Percentiles rank a stretch among this genome's conserved stretches.
These are phyloP conservation scores for Todiramphus saurophagus DNA, from an alignment of 2,113 vertebrate genomes.

Conservation along the genomic window DNA sequence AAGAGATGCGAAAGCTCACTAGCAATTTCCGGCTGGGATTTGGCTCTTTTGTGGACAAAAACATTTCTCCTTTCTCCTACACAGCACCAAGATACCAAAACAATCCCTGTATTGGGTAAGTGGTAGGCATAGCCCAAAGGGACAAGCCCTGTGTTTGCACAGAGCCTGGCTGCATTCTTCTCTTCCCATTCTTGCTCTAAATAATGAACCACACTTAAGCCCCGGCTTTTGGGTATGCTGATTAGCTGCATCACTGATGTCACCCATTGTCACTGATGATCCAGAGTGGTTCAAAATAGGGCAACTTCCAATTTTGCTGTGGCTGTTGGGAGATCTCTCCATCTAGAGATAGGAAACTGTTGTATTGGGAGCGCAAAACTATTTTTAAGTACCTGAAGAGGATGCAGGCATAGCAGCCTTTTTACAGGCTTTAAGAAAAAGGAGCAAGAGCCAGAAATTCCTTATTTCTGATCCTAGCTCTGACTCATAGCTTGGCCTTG, in stretches of 20 bases:
- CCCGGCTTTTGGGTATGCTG: not conserved
- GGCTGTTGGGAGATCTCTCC: not conserved
- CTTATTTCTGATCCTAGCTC: conserved; percentile 20
- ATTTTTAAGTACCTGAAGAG: conserved; percentile 17
- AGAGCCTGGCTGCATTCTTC: not conserved
- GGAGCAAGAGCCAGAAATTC: not conserved
- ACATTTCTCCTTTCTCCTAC: conserved; percentile 97
- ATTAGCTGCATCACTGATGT: not conserved
- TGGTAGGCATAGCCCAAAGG: not conserved
- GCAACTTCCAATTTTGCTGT: not conserved
- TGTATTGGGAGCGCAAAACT: not conserved
- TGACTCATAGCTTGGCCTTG: conserved; percentile 44
- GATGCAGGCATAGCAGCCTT: not conserved
- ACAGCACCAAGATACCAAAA: conserved; percentile 89
- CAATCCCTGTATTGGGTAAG: conserved; percentile 95
- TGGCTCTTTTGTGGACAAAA: conserved; percentile 96
- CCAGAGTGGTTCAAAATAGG: not conserved
- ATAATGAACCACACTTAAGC: not conserved
- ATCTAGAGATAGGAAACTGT: not conserved
- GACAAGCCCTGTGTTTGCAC: not conserved
- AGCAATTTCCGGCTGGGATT: conserved; percentile 98
- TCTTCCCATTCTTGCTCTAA: not conserved
- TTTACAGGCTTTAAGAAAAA: conserved; percentile 13
- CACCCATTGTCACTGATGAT: not conserved
- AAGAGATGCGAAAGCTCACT: conserved; percentile 96